A percentile compares a stretch with the other conserved stretches of the same genome.
These are phyloP conservation scores for Strix uralensis DNA, from an alignment of 2,113 vertebrate genomes.

Conservation along the genomic window DNA sequence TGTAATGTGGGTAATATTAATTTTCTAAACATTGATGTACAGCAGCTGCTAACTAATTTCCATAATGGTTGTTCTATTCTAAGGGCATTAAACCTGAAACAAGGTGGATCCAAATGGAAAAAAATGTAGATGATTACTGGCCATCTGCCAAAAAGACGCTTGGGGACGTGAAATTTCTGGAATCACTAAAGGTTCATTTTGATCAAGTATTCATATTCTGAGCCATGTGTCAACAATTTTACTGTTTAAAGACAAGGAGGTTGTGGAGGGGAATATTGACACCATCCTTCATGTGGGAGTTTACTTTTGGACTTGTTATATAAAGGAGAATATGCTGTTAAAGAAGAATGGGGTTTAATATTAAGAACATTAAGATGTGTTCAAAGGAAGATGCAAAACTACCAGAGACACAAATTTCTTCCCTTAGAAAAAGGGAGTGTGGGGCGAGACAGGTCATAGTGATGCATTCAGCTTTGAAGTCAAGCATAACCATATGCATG, in stretches of 20 bases:
- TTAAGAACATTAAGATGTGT: background rate
- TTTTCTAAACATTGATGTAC: slow-evolving; percentile 80
- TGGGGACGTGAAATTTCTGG: slow-evolving; percentile 62
- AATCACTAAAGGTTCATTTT: slow-evolving; percentile 65
- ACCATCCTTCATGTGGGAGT: background rate
- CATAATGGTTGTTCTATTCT: slow-evolving; percentile 74
- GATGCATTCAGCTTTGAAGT: slow-evolving; percentile 43
- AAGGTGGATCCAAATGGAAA: slow-evolving; percentile 67
- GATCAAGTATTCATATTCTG: slow-evolving; percentile 67
- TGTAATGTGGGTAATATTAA: slow-evolving; percentile 78
- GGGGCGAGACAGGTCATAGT: background rate
- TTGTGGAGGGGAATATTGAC: slow-evolving; percentile 29
- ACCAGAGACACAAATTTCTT: background rate
- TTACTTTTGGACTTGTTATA: slow-evolving; percentile 25
- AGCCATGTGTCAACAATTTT: slow-evolving; percentile 51
- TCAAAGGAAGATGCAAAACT: background rate
- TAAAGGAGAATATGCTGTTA: background rate
- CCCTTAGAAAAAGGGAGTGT: background rate
- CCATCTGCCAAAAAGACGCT: slow-evolving; percentile 67
- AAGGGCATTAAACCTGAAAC: slow-evolving; percentile 76
- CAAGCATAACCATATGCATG: background rate
- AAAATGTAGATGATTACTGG: slow-evolving; percentile 69
- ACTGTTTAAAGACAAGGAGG: slow-evolving; percentile 23
- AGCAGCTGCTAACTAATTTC: slow-evolving; percentile 80
- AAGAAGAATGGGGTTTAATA: background rate